These are phyloP conservation scores for Paramormyrops hopkinsi DNA, from an alignment of 2,797 vertebrate genomes.

Conservation along the genomic window DNA sequence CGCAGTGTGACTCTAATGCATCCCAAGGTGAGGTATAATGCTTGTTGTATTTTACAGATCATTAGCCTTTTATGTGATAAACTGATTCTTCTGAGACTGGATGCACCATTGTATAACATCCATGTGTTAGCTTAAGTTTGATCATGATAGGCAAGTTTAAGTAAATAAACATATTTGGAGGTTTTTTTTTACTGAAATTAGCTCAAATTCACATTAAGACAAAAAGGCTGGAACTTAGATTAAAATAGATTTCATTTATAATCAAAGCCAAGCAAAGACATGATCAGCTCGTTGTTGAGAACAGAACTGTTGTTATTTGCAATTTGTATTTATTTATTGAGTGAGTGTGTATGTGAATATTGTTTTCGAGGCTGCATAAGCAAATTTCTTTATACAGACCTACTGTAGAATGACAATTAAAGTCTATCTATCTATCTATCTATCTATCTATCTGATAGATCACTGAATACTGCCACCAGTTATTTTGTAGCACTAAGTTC, in stretches of 20 bases:
- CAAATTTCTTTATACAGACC: no score
- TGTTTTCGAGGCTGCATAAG: no score
- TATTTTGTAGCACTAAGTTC: not conserved
- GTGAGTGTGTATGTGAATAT: no score
- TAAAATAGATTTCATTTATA: not conserved
- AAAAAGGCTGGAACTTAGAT: not conserved
- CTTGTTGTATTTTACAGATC: not conserved
- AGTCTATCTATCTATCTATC: no score
- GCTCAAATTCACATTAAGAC: not conserved
- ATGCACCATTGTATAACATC: not conserved
- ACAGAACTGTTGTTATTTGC: no score
- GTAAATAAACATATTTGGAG: not conserved
- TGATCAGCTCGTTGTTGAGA: not conserved
- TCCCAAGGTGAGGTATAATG: not conserved
- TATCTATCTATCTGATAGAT: no score
- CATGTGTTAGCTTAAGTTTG: not conserved
- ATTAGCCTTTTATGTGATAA: not conserved
- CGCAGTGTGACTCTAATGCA: not conserved
- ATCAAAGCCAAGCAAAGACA: not conserved
- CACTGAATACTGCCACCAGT: not conserved
- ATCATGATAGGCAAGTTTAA: not conserved
- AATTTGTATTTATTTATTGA: no score
- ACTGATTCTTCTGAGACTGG: not conserved
- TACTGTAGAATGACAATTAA: no score
- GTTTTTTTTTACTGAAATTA: not conserved